Conservation (phyloP, 2,113 vertebrate species). For the Colaptes auratus region DNA sequence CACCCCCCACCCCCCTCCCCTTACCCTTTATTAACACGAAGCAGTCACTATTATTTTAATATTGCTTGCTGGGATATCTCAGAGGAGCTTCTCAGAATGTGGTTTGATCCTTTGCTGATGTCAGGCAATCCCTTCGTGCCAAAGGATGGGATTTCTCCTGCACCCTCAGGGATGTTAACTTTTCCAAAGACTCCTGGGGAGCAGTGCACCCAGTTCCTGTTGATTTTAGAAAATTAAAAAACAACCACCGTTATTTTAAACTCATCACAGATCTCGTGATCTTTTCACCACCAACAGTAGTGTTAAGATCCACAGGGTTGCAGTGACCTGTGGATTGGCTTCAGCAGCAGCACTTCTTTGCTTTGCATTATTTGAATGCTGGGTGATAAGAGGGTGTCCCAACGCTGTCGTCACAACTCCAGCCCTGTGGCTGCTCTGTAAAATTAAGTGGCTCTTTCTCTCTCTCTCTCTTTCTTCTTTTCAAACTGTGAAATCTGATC, state of each 20-base stretch:
- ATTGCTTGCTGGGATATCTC: not conserved
- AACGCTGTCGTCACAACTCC: not conserved
- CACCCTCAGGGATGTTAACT: not conserved
- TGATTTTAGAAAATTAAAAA: not conserved
- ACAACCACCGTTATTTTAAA: not conserved
- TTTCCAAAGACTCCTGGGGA: not conserved
- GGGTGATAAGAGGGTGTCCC: slow-evolving; percentile 2
- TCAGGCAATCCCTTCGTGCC: not conserved
- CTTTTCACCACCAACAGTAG: not conserved
- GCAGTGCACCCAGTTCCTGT: not conserved
- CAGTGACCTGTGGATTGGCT: not conserved
- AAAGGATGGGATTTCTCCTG: not conserved
- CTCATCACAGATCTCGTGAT: not conserved
- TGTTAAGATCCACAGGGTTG: accelerated
- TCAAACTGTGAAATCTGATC: not conserved
- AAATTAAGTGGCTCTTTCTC: not conserved
- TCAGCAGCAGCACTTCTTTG: not conserved
- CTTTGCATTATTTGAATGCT: not conserved
- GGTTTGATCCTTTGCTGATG: slow-evolving; percentile 6
- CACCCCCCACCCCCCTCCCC: not conserved
- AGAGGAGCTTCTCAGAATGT: not conserved
- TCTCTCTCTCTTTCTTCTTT: not conserved
- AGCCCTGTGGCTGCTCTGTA: not conserved
- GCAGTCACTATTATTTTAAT: not conserved
- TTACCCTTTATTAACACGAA: not conserved